Percentiles rank a stretch among this genome's conserved stretches.
phyloP scores from a whole-genome alignment of 2,113 vertebrate species.

The Recurvirostra avosetta region DNA sequence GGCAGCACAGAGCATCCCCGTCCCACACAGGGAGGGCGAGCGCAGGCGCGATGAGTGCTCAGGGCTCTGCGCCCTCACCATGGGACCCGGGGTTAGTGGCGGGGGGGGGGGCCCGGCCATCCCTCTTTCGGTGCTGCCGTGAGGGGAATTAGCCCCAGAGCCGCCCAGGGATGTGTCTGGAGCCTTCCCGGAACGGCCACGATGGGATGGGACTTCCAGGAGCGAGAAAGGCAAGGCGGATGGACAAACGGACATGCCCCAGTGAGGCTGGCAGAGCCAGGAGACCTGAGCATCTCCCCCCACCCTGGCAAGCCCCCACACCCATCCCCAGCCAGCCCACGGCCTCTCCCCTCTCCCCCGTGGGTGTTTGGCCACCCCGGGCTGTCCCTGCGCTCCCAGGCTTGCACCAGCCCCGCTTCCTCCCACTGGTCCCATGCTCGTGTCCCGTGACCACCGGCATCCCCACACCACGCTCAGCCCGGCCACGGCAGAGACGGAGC shows the following conservation, averaged over 20 bases:
- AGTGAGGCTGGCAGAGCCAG: too few relatives aligned
- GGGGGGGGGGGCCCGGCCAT: rapidly evolving
- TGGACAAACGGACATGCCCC: rapidly evolving
- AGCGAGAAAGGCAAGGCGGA: rapidly evolving
- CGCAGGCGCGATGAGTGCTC: rapidly evolving
- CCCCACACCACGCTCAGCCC: rapidly evolving
- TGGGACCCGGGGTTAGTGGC: background rate
- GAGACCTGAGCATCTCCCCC: background rate
- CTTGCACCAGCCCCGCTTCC: background rate
- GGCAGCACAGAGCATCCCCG: background rate
- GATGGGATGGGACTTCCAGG: rapidly evolving
- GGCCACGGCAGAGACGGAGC: rapidly evolving
- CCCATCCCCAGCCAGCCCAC: background rate
- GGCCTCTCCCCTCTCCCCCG: background rate
- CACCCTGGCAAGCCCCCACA: background rate
- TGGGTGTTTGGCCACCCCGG: background rate
- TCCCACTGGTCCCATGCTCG: background rate
- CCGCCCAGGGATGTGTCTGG: rapidly evolving
- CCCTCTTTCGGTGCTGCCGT: background rate
- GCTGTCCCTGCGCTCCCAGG: background rate
- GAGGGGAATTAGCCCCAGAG: background rate
- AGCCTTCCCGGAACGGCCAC: rapidly evolving
- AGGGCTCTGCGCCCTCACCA: background rate
- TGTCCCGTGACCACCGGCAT: background rate
- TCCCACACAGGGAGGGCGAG: rapidly evolving